A percentile compares a stretch with the other conserved stretches of the same genome.
These are phyloP conservation scores for Sphyrna mokarran DNA, from an alignment of 2,113 vertebrate genomes.

Conservation along the genomic window DNA sequence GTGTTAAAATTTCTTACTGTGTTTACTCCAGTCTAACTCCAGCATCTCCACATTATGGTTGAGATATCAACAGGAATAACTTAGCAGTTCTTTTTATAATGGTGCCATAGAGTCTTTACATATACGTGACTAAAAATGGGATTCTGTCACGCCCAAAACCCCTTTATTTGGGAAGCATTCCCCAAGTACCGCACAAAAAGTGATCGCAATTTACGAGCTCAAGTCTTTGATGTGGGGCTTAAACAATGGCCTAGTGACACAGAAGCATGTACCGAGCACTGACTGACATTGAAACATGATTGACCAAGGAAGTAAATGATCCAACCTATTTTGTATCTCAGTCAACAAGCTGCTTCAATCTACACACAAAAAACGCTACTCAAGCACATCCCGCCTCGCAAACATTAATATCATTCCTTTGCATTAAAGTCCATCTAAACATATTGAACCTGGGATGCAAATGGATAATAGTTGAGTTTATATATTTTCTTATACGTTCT, in stretches of 20 bases:
- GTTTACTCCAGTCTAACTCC: too few relatives aligned
- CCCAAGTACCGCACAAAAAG: neutral
- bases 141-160: neutral
- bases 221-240: neutral
- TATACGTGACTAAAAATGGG: neutral
- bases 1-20: too few relatives aligned
- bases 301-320: neutral
- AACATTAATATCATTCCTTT: neutral
- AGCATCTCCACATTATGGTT: neutral
- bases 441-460: neutral
- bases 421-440: neutral
- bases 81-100: neutral
- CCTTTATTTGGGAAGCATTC: neutral
- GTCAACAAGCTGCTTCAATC: too few relatives aligned
- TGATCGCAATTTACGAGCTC: neutral
- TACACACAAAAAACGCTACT: too few relatives aligned
- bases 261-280: neutral
- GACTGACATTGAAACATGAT: neutral
- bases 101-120: neutral
- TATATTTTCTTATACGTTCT: neutral
- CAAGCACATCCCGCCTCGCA: neutral
- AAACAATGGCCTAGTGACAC: neutral
- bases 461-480: neutral
- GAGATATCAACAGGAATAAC: neutral
- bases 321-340: neutral